Conservation (phyloP, 92 coral and sea anemone species). For the Bergia sp. region DNA sequence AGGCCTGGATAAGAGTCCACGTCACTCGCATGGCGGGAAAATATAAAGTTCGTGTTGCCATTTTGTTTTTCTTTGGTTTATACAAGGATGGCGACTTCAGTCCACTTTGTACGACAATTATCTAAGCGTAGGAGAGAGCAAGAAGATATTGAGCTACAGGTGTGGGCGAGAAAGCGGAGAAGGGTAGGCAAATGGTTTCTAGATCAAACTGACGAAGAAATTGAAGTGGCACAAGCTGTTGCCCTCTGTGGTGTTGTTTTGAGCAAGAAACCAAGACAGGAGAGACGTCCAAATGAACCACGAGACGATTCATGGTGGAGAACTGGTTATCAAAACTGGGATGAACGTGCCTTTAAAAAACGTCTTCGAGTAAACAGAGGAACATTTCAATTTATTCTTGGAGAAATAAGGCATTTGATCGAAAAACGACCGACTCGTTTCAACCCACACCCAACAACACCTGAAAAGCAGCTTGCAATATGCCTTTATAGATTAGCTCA, state of each 20-base stretch:
- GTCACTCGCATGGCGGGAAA: constrained; percentile 30
- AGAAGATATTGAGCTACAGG: constrained; percentile 11
- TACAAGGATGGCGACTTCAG: constrained; percentile 10
- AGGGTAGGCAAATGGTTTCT: constrained; percentile 3
- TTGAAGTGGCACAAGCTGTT: too few species aligned
- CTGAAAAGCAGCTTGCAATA: constrained; percentile 42
- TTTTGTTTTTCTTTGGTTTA: not conserved
- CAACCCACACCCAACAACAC: constrained; percentile 47
- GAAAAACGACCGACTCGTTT: constrained; percentile 28
- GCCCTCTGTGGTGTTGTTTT: too few species aligned
- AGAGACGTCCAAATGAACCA: too few species aligned
- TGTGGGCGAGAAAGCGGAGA: constrained; percentile 7
- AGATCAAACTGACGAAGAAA: too few species aligned
- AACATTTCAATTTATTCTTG: not conserved
- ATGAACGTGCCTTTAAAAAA: not conserved
- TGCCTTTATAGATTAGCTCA: constrained; percentile 44
- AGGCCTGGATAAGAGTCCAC: constrained; percentile 27
- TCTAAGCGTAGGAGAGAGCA: constrained; percentile 19
- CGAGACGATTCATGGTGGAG: not conserved
- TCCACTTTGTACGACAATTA: constrained; percentile 10
- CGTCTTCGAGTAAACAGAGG: not conserved
- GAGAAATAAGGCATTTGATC: not conserved
- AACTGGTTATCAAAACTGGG: not conserved
- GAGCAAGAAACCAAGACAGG: too few species aligned
- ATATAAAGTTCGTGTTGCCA: constrained; percentile 15